phyloP scores from a whole-genome alignment of 1,140 invertebrate species.

The Pogonomyrmex californicus region DNA sequence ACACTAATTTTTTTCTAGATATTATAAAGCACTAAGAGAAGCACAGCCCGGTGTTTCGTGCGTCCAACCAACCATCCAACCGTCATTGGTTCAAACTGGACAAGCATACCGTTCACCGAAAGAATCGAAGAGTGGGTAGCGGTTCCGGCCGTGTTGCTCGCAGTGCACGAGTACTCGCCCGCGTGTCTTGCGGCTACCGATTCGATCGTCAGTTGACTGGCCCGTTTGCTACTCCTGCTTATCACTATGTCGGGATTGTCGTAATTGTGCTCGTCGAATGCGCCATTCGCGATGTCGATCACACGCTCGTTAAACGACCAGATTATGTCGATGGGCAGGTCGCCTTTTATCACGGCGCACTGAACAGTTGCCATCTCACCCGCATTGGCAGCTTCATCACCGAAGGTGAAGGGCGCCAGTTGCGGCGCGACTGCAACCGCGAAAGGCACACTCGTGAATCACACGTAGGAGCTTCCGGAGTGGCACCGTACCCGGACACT shows the following conservation, averaged over 20 bases:
- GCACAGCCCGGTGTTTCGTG: slow-evolving; percentile 48
- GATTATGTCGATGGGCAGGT: slow-evolving; percentile 91
- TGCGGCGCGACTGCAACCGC: slow-evolving; percentile 89
- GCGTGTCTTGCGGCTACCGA: slow-evolving; percentile 90
- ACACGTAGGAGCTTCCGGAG: slow-evolving; percentile 49
- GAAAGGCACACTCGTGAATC: slow-evolving; percentile 53
- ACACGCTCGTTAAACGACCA: slow-evolving; percentile 90
- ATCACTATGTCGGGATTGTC: slow-evolving; percentile 88
- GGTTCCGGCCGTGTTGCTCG: slow-evolving; percentile 89
- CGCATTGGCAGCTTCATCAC: slow-evolving; percentile 90
- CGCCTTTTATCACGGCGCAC: slow-evolving; percentile 92
- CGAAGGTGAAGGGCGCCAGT: slow-evolving; percentile 90
- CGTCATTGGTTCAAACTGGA: slow-evolving; percentile 45
- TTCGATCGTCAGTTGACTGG: slow-evolving; percentile 91
- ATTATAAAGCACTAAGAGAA: slow-evolving; percentile 21
- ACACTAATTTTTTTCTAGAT: slow-evolving; percentile 19
- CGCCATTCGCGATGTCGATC: slow-evolving; percentile 78
- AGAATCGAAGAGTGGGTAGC: slow-evolving; percentile 90
- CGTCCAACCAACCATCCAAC: slow-evolving; percentile 72
- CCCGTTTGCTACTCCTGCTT: slow-evolving; percentile 89
- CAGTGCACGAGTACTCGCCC: slow-evolving; percentile 92
- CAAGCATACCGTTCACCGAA: slow-evolving; percentile 90
- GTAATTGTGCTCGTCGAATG: slow-evolving; percentile 73
- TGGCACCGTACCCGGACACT: not conserved
- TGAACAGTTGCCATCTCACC: slow-evolving; percentile 91